Percentiles rank a stretch among this genome's conserved stretches.
Evolutionary conservation across 2,797 vertebrate species (phyloP).

Genomic region (Tokudaia muenninki): DNA sequence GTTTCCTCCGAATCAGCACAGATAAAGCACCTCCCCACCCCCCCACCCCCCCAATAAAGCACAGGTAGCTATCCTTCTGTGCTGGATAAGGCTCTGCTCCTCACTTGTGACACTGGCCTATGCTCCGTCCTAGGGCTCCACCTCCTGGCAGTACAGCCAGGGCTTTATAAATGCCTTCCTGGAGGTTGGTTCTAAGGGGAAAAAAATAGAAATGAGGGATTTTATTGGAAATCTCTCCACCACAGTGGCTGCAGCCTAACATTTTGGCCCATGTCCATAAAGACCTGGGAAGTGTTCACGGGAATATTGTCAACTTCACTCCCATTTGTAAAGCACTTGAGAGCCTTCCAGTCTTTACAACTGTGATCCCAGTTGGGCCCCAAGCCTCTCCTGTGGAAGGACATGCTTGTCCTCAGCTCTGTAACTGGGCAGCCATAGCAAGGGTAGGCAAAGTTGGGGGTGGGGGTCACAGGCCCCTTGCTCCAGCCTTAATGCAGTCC

Average conservation of each 20-base stretch:
- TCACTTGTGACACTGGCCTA: background rate
- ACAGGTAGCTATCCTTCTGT: background rate
- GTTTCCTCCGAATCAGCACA: background rate
- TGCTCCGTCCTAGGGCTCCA: background rate
- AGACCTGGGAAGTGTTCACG: background rate
- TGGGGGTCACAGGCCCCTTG: background rate
- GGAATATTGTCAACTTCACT: accelerated
- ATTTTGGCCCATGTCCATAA: background rate
- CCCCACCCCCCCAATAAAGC: too few relatives aligned
- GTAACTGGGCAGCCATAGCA: background rate
- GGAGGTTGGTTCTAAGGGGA: background rate
- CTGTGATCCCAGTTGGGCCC: background rate
- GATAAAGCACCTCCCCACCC: background rate
- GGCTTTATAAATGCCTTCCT: background rate
- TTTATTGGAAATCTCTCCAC: background rate
- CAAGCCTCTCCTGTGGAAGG: background rate
- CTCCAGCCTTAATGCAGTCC: background rate
- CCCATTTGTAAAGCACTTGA: background rate
- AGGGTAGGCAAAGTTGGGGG: background rate
- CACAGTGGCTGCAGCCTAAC: background rate
- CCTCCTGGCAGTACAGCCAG: background rate
- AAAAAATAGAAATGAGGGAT: background rate
- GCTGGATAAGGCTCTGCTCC: background rate
- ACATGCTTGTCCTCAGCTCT: background rate
- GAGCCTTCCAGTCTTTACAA: background rate